These are phyloP conservation scores for Junonia oenone DNA, from an alignment of 2,888 invertebrate species.

Conservation along the genomic window DNA sequence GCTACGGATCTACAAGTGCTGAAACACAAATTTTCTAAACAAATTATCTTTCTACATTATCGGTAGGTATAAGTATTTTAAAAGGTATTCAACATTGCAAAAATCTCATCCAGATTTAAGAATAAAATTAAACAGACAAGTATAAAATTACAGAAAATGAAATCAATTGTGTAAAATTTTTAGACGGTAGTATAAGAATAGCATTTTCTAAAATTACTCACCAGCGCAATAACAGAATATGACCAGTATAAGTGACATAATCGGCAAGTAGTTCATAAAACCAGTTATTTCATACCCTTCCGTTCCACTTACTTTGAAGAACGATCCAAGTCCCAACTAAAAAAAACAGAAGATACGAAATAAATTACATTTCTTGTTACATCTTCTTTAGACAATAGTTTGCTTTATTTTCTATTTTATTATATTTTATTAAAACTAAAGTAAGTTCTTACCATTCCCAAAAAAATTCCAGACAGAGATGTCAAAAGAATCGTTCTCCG, in stretches of 20 bases:
- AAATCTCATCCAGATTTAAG: too few relatives aligned
- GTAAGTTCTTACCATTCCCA: conserved; percentile 50
- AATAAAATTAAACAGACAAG: too few relatives aligned
- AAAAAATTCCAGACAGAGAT: conserved; percentile 35
- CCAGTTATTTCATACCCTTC: conserved; percentile 38
- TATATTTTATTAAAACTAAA: neutral
- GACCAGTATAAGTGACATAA: conserved; percentile 51
- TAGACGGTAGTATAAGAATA: too few relatives aligned
- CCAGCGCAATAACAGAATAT: conserved; percentile 57
- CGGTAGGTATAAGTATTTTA: too few relatives aligned
- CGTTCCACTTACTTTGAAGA: conserved; percentile 43
- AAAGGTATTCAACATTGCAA: too few relatives aligned
- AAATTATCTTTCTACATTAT: too few relatives aligned
- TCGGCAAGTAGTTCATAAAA: conserved; percentile 52
- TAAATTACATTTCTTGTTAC: too few relatives aligned
- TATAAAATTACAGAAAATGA: too few relatives aligned
- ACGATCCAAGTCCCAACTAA: conserved; percentile 49
- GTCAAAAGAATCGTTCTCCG: conserved; percentile 40
- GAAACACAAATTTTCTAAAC: too few relatives aligned
- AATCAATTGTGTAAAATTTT: too few relatives aligned
- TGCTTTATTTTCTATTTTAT: neutral
- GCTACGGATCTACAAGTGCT: too few relatives aligned
- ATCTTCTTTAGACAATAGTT: too few relatives aligned
- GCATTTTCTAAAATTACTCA: conserved; percentile 29
- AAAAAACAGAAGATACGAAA: conserved; percentile 12